Conservation (phyloP, 2,888 invertebrate species). For the Pelosia muscerda region DNA sequence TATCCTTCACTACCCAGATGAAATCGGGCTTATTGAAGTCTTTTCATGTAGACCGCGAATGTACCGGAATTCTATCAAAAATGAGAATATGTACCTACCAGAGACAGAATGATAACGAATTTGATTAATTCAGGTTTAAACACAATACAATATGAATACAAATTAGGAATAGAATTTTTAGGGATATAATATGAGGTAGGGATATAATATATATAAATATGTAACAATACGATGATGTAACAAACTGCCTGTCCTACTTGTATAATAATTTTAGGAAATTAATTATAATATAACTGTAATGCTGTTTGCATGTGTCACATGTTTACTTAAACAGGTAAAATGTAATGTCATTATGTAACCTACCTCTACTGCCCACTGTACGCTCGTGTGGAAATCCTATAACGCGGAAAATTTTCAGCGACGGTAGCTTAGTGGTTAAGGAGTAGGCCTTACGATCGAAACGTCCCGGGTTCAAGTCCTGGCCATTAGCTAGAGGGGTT, state of each 20-base stretch:
- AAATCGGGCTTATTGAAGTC: too few relatives aligned
- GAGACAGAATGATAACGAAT: not conserved
- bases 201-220: not conserved
- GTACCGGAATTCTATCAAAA: not conserved
- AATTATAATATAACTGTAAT: conserved; percentile 4
- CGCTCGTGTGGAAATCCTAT: not conserved
- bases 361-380: not conserved
- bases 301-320: not conserved
- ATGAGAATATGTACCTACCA: too few relatives aligned
- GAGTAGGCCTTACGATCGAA: too few relatives aligned
- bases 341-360: not conserved
- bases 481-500: too few relatives aligned
- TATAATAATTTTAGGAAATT: not conserved
- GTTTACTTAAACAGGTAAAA: not conserved
- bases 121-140: not conserved
- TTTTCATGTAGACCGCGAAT: not conserved
- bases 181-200: not conserved
- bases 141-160: too few relatives aligned
- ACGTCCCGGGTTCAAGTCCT: too few relatives aligned
- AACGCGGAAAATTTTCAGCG: too few relatives aligned
- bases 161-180: too few relatives aligned
- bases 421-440: too few relatives aligned
- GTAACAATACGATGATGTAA: not conserved
- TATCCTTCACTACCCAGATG: too few relatives aligned
- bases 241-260: not conserved